phyloP scores from a whole-genome alignment of 2,888 invertebrate species.

The Mesopsocus fuscifrons region DNA sequence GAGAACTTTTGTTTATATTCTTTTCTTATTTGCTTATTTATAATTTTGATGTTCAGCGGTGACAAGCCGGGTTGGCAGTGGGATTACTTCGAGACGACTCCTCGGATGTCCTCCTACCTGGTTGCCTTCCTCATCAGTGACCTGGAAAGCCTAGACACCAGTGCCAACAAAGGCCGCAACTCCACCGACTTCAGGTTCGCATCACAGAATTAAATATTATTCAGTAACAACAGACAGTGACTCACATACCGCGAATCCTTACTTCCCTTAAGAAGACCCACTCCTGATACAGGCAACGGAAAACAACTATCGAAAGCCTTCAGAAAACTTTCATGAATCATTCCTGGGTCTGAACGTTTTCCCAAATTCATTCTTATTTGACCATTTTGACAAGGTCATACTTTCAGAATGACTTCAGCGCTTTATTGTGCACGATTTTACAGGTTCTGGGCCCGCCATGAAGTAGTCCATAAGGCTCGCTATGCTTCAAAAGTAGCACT shows the following conservation, averaged over 20 bases:
- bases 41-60: conserved; percentile 15
- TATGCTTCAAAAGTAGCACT: conserved; percentile 29
- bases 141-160: conserved; percentile 19
- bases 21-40: no score
- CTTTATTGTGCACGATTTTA: no score
- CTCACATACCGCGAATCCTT: no score
- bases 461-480: conserved; percentile 23
- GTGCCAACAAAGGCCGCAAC: background rate
- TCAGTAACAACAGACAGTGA: background rate
- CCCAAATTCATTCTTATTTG: no score
- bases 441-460: conserved; percentile 26
- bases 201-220: background rate
- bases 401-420: no score
- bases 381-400: no score
- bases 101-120: conserved; percentile 33
- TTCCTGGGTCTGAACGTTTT: no score
- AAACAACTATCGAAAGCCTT: no score
- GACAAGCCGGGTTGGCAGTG: conserved; percentile 22
- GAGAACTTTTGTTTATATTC: no score
- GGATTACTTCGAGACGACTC: conserved; percentile 24
- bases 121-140: conserved; percentile 34
- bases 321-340: no score
- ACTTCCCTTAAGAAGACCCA: no score
- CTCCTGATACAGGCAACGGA: no score
- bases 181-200: background rate